phyloP scores from a whole-genome alignment of 1,140 invertebrate genomes.

The Alviniconcha marisindica region DNA sequence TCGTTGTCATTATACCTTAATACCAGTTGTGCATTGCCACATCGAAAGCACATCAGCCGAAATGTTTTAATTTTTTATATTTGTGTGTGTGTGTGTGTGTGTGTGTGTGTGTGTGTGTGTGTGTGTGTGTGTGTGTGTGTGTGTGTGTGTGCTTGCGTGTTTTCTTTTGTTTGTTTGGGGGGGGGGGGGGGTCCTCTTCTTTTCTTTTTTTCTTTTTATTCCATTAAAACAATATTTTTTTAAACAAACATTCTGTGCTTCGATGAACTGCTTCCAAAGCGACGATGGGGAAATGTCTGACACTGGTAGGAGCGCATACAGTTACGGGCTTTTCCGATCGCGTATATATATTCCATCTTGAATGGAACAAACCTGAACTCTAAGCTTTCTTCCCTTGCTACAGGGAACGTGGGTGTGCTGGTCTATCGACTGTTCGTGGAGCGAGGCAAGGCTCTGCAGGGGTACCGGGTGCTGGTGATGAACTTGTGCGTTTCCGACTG shows the following conservation, averaged over 20 bases:
- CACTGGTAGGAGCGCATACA: too few relatives aligned
- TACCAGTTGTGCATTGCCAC: too few relatives aligned
- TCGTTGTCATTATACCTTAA: too few relatives aligned
- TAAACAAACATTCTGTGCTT: too few relatives aligned
- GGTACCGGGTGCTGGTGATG: not conserved
- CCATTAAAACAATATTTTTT: too few relatives aligned
- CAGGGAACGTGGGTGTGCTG: not conserved
- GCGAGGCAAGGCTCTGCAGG: not conserved
- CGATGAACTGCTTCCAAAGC: too few relatives aligned
- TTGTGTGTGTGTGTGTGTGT: slow-evolving; percentile 10
- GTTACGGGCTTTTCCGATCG: too few relatives aligned
- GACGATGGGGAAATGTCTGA: too few relatives aligned
- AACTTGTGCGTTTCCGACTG: not conserved
- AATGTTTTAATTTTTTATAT: not conserved
- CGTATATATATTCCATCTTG: too few relatives aligned
- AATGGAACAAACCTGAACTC: not conserved
- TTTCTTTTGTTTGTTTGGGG: not conserved
- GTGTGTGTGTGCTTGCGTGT: slow-evolving; percentile 4
- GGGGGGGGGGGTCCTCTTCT: not conserved
- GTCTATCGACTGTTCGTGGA: not conserved
- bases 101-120: slow-evolving; percentile 16
- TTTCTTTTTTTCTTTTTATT: too few relatives aligned
- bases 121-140: slow-evolving; percentile 16
- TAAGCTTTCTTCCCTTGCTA: not conserved
- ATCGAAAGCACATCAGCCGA: too few relatives aligned